Percentiles rank a stretch among this genome's conserved stretches.
phyloP scores from a whole-genome alignment of 1,140 invertebrate genomes.

The Cotesia typhae region DNA sequence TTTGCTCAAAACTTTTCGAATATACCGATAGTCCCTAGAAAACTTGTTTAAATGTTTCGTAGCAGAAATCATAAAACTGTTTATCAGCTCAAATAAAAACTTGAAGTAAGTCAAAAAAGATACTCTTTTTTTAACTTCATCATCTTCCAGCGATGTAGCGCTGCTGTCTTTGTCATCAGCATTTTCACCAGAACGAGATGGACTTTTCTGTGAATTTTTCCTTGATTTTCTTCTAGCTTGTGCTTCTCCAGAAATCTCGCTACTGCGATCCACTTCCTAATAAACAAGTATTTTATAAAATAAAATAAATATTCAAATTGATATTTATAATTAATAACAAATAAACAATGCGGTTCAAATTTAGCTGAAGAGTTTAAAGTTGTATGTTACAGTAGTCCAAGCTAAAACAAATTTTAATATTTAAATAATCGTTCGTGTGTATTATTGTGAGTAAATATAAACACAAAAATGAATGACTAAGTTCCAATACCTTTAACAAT shows the following conservation, averaged over 20 bases:
- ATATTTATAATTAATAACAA: neutral
- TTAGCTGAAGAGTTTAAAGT: slow-evolving; percentile 1
- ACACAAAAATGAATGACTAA: neutral
- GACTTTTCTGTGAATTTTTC: slow-evolving; percentile 40
- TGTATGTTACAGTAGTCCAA: slow-evolving; percentile 16
- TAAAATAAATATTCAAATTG: neutral
- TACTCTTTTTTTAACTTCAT: slow-evolving; percentile 51
- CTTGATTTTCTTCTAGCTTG: slow-evolving; percentile 35
- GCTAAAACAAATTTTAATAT: slow-evolving; percentile 1
- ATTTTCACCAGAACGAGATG: slow-evolving; percentile 40
- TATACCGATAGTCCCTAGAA: slow-evolving; percentile 92
- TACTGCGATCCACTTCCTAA: neutral
- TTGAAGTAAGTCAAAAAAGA: slow-evolving; percentile 64
- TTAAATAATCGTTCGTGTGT: neutral
- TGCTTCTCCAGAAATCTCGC: neutral
- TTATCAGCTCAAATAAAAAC: slow-evolving; percentile 76
- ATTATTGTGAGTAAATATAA: neutral
- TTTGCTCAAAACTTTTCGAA: slow-evolving; percentile 79
- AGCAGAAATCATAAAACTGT: slow-evolving; percentile 87
- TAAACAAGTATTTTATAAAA: neutral
- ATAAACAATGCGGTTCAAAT: slow-evolving; percentile 8
- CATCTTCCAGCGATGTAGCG: neutral
- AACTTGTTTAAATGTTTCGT: slow-evolving; percentile 86
- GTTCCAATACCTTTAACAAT: too few relatives aligned
- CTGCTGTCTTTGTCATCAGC: slow-evolving; percentile 34